Evolutionary conservation across 1,140 invertebrate species (phyloP).

Genomic region (Orchestia grillus): DNA sequence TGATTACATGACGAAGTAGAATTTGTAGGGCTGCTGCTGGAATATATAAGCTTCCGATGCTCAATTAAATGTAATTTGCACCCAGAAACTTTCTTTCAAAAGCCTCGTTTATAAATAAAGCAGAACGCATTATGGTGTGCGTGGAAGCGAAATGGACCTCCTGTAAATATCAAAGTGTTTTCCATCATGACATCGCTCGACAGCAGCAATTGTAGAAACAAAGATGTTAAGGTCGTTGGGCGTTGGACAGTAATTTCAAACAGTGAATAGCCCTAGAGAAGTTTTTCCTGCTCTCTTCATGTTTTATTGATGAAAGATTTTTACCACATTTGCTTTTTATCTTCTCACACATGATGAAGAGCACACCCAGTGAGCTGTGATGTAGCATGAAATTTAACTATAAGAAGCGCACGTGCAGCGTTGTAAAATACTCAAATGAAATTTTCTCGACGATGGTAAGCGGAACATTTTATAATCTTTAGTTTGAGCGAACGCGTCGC

Average conservation of each 20-base stretch:
- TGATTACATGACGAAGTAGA: background rate
- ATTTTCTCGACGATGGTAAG: too few species aligned
- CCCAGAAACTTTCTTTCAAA: background rate
- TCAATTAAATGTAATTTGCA: background rate
- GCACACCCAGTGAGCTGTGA: too few species aligned
- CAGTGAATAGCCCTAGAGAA: background rate
- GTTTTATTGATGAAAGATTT: background rate
- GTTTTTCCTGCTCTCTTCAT: background rate
- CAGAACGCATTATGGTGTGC: background rate
- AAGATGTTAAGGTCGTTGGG: background rate
- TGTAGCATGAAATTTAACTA: too few species aligned
- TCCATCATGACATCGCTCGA: background rate
- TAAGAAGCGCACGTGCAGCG: too few species aligned
- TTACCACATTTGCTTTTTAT: background rate
- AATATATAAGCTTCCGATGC: background rate
- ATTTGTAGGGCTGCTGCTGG: background rate
- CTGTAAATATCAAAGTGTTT: background rate
- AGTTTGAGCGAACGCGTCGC: too few species aligned
- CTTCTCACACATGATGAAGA: too few species aligned
- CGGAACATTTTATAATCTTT: too few species aligned
- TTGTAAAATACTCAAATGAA: too few species aligned
- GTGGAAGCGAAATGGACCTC: background rate
- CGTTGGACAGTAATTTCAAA: background rate
- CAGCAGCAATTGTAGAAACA: background rate
- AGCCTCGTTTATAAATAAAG: background rate